Percentiles rank a stretch among this genome's conserved stretches.
phyloP scores from a whole-genome alignment of 2,888 invertebrate genomes.

The Hetaerina titia region DNA sequence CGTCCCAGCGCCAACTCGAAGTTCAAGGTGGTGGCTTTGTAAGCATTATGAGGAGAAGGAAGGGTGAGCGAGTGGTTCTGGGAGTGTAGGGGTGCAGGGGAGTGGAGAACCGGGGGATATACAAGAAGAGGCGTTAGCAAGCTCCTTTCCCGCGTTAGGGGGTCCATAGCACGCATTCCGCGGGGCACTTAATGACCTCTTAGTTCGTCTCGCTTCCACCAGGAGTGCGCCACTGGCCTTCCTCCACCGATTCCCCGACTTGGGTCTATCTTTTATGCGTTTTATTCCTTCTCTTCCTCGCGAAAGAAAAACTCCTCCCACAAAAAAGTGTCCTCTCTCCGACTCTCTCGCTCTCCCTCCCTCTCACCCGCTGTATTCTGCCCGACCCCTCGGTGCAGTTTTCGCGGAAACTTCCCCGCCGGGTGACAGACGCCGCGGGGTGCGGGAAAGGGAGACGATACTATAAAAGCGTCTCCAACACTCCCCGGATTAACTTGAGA shows the following conservation, averaged over 20 bases:
- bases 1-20: too few relatives aligned
- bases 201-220: constrained; percentile 7
- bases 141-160: not conserved
- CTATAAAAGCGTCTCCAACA: not conserved
- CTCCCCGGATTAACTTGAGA: not conserved
- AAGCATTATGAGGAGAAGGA: not conserved
- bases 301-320: not conserved
- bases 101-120: not conserved
- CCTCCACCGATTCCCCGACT: not conserved
- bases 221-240: not conserved
- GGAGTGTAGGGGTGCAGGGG: not conserved
- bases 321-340: not conserved
- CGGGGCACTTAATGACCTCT: constrained; percentile 1
- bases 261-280: not conserved
- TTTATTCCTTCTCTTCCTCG: not conserved
- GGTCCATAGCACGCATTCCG: constrained; percentile 28
- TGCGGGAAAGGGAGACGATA: not conserved
- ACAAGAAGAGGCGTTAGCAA: not conserved
- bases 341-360: not conserved
- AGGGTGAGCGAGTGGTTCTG: not conserved
- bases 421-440: not conserved
- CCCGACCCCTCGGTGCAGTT: not conserved
- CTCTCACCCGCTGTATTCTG: not conserved
- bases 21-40: too few relatives aligned
- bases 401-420: not conserved